A percentile compares a stretch with the other conserved stretches of the same genome.
Conservation (phyloP, 2,888 invertebrate species). For the Microplitis manilae region DNA sequence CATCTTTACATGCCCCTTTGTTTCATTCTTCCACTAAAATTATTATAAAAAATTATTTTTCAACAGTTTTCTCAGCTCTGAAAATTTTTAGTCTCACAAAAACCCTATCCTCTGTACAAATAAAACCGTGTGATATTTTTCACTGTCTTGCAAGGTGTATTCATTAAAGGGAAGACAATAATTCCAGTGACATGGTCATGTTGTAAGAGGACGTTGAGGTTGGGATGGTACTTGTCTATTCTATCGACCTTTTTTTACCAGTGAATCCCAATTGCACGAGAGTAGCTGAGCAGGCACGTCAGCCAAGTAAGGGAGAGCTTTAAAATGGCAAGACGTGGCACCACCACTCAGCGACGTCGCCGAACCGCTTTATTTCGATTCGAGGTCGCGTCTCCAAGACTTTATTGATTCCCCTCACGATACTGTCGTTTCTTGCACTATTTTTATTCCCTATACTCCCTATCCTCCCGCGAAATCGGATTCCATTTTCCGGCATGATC, state of each 20-base stretch:
- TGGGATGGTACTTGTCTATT: not conserved
- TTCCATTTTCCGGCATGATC: constrained; percentile 32
- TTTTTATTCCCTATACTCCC: constrained; percentile 27
- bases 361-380: constrained; percentile 57
- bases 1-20: constrained; percentile 3
- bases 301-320: constrained; percentile 24
- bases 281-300: constrained; percentile 35
- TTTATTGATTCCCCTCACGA: constrained; percentile 54
- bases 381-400: constrained; percentile 48
- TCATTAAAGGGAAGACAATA: not conserved
- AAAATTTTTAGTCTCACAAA: not conserved
- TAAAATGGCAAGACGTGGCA: constrained; percentile 48
- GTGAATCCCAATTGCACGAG: constrained; percentile 25
- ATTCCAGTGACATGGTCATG: not conserved
- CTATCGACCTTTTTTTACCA: constrained; percentile 13
- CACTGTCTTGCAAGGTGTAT: not conserved
- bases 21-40: not conserved
- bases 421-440: constrained; percentile 28
- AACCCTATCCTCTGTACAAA: too few species aligned
- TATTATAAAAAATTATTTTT: not conserved
- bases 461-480: constrained; percentile 25
- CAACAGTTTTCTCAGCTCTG: not conserved
- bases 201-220: not conserved
- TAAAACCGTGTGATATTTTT: not conserved
- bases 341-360: constrained; percentile 58